phyloP scores from a whole-genome alignment of 1,140 invertebrate species.

The Drosophila eugracilis region DNA sequence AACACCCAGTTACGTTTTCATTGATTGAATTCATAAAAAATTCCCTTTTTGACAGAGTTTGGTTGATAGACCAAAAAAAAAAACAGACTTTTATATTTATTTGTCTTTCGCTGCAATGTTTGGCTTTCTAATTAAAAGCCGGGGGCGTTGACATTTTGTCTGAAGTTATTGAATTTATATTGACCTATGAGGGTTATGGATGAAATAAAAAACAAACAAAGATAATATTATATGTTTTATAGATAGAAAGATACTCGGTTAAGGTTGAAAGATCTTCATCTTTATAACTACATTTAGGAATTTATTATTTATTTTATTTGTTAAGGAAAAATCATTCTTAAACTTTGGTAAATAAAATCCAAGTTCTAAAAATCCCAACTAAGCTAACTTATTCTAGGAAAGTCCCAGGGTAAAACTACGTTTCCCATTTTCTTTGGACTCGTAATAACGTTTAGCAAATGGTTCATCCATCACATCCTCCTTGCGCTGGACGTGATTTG shows the following conservation, averaged over 20 bases:
- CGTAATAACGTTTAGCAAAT: slow-evolving; percentile 18
- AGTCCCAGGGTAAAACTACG: no score
- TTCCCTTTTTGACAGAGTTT: slow-evolving; percentile 10
- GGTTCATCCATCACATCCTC: slow-evolving; percentile 23
- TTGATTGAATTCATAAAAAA: slow-evolving; percentile 45
- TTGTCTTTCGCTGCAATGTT: not conserved
- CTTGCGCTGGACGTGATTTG: slow-evolving; percentile 28
- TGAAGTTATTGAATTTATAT: no score
- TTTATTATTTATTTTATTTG: no score
- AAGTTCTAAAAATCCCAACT: no score
- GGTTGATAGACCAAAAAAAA: slow-evolving; percentile 12
- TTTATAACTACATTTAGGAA: no score
- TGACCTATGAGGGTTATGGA: not conserved
- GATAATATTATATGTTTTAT: no score
- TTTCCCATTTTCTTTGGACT: not conserved
- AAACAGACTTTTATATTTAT: not conserved
- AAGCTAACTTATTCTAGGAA: no score
- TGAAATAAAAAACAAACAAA: no score
- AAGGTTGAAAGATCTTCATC: no score
- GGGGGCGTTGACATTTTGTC: not conserved
- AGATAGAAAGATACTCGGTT: no score
- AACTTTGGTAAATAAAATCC: no score
- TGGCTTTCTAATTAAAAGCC: not conserved
- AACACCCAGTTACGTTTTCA: slow-evolving; percentile 6
- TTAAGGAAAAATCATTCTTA: no score